phyloP scores from a whole-genome alignment of 1,140 invertebrate species.

The Lordiphosa mommai region DNA sequence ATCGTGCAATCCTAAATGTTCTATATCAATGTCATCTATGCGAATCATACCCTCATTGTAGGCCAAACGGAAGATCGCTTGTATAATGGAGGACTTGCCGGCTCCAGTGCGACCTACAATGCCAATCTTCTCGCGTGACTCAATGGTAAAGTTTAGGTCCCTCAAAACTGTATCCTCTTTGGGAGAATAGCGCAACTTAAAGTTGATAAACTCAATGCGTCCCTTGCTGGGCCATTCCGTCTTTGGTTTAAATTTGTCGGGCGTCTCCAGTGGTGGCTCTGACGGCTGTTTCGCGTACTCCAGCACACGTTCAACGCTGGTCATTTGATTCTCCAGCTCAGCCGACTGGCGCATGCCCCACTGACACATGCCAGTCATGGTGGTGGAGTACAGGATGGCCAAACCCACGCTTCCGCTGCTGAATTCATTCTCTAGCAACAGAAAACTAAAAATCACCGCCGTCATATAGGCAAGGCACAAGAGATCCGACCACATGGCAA shows the following conservation, averaged over 20 bases:
- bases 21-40: constrained; percentile 83
- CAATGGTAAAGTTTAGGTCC: constrained; percentile 84
- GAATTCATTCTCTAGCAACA: constrained; percentile 80
- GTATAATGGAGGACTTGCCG: constrained; percentile 94
- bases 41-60: constrained; percentile 83
- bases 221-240: constrained; percentile 88
- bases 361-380: constrained; percentile 89
- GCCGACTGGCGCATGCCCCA: constrained; percentile 94
- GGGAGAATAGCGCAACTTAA: constrained; percentile 80
- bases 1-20: constrained; percentile 82
- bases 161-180: constrained; percentile 83
- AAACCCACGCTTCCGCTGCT: constrained; percentile 88
- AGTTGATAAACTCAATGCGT: constrained; percentile 84
- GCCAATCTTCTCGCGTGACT: constrained; percentile 89
- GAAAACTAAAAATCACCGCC: constrained; percentile 82
- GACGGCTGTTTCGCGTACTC: constrained; percentile 84
- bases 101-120: constrained; percentile 94
- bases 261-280: constrained; percentile 82
- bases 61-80: constrained; percentile 89
- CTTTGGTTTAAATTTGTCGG: constrained; percentile 81
- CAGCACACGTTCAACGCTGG: constrained; percentile 87
- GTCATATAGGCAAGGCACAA: constrained; percentile 85
- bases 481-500: constrained; percentile 83
- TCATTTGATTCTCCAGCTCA: constrained; percentile 92
- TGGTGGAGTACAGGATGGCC: constrained; percentile 89